These are phyloP conservation scores for Uloborus diversus DNA, from an alignment of 1,140 invertebrate genomes.

Conservation along the genomic window DNA sequence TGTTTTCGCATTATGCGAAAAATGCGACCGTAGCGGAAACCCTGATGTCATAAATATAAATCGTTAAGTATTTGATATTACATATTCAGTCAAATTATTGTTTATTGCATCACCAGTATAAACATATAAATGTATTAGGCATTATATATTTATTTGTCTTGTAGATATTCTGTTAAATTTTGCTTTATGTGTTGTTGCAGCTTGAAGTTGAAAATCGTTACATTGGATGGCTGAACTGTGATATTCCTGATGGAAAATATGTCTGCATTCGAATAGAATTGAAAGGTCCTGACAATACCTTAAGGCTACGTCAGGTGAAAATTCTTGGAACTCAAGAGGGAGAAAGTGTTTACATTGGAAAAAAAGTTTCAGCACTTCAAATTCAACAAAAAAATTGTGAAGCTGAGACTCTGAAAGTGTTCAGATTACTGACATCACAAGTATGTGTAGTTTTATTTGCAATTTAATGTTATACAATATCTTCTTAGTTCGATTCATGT, in stretches of 20 bases:
- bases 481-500: no score
- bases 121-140: no score
- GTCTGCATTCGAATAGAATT: slow-evolving; percentile 80
- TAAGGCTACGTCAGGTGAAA: slow-evolving; percentile 85
- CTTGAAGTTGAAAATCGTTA: slow-evolving; percentile 83
- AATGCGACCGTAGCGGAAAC: no score
- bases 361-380: slow-evolving; percentile 50
- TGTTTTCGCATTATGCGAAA: no score
- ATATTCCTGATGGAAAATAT: slow-evolving; percentile 72
- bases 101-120: no score
- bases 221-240: slow-evolving; percentile 87
- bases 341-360: slow-evolving; percentile 54
- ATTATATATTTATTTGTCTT: no score
- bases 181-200: no score
- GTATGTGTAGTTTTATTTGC: slow-evolving; percentile 69
- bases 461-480: no score
- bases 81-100: no score
- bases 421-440: slow-evolving; percentile 91
- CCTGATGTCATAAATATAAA: no score
- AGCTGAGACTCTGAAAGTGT: slow-evolving; percentile 90
- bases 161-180: no score
- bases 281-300: slow-evolving; percentile 89
- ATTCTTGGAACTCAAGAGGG: slow-evolving; percentile 63
- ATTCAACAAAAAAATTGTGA: slow-evolving; percentile 89
- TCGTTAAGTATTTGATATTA: no score